A percentile compares a stretch with the other conserved stretches of the same genome.
Evolutionary conservation across 2,113 vertebrate species (phyloP).

Genomic region (Tauraco erythrolophus): DNA sequence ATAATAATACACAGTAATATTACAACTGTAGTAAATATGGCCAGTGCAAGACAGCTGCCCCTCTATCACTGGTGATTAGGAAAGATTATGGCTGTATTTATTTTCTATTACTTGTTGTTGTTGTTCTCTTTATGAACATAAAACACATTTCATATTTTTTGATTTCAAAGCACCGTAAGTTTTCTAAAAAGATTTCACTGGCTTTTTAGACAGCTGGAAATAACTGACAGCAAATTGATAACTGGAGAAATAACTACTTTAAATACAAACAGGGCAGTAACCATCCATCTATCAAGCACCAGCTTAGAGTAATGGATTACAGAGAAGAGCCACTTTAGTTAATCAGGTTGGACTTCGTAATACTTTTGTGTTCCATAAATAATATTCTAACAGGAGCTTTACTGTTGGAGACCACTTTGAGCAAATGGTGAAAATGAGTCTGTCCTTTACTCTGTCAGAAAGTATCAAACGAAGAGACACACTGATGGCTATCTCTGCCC

Average conservation of each 20-base stretch:
- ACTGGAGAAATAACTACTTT: constrained; percentile 12
- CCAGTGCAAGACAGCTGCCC: not conserved
- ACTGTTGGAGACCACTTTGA: constrained; percentile 20
- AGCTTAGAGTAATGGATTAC: constrained; percentile 17
- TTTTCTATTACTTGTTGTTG: not conserved
- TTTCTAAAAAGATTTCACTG: not conserved
- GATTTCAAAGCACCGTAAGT: not conserved
- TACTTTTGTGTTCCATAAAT: constrained; percentile 51
- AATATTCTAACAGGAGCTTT: constrained; percentile 32
- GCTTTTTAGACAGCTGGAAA: constrained; percentile 31
- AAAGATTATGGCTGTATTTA: not conserved
- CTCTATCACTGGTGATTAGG: not conserved
- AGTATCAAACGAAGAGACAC: constrained; percentile 1
- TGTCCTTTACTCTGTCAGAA: constrained; percentile 35
- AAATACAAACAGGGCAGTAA: constrained; percentile 22
- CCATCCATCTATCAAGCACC: not conserved
- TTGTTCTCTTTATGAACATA: not conserved
- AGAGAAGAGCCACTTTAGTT: constrained; percentile 58
- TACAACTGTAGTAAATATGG: not conserved
- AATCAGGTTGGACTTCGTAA: constrained; percentile 50
- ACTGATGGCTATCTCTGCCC: constrained; percentile 40
- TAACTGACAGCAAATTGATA: constrained; percentile 28
- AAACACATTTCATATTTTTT: not conserved
- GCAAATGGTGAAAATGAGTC: constrained; percentile 48
- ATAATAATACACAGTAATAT: not conserved